phyloP scores from a whole-genome alignment of 2,113 vertebrate species.

The Eudyptes chrysolophus region DNA sequence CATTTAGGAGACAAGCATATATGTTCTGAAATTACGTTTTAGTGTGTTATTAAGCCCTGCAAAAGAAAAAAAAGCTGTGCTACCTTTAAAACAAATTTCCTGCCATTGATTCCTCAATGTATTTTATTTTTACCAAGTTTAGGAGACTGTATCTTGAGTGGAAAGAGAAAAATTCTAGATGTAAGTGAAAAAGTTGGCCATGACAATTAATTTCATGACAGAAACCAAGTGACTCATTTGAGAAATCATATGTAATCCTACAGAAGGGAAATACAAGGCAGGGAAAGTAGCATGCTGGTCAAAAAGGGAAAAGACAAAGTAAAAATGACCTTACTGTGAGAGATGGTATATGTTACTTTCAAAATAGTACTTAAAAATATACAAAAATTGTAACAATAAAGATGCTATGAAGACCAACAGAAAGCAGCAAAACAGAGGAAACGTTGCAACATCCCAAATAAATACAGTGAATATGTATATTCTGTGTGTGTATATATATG shows the following conservation, averaged over 20 bases:
- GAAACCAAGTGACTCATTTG: neutral
- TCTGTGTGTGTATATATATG: too few relatives aligned
- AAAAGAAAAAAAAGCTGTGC: neutral
- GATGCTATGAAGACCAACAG: neutral
- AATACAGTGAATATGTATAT: neutral
- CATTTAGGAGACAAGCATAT: neutral
- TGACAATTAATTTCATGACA: neutral
- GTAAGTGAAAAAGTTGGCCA: neutral
- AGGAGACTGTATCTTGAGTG: neutral
- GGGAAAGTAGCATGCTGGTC: neutral
- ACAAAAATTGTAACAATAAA: neutral
- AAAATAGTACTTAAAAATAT: neutral
- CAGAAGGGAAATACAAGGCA: neutral
- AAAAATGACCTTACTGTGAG: neutral
- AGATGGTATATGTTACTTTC: fast-evolving
- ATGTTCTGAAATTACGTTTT: neutral
- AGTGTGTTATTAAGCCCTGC: neutral
- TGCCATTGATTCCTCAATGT: neutral
- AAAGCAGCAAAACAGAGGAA: neutral
- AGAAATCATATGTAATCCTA: neutral
- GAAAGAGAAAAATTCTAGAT: neutral
- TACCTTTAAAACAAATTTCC: neutral
- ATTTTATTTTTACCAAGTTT: neutral
- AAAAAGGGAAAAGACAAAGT: neutral
- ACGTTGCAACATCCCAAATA: neutral